Base-by-base conservation (phyloP, 2,113 vertebrate genomes). In the Chinchilla lanigera region DNA sequence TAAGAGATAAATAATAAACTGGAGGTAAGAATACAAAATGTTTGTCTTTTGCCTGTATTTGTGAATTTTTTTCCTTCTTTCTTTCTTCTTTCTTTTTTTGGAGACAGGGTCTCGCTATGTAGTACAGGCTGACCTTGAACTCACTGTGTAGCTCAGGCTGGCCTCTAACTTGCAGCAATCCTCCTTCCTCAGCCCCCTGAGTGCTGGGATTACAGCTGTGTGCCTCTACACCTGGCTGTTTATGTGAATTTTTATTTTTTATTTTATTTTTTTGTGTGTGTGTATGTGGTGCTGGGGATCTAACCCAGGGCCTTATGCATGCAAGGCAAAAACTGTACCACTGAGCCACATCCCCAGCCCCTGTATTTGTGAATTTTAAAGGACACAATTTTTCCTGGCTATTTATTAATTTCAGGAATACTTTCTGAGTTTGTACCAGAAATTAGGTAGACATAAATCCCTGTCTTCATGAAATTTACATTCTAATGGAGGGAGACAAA, bases 1-100 rank as follows among this genome's bases (percentile, higher is more conserved):
- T 86, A 96, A 89, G 9, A 90, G 9, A 50, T 50, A 50, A 98
- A 96, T 93, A 98, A 98, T 8, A 11, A 98, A 98, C 95, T 94
- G 94, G 94, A 98, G 86, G 87, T 97, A 77, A 87, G 90, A 96
- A 75, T 93, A 77, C 52, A 90, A 44, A 94, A 67, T 22, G 16
- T 83, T 61, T 91, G 69, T 81, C 44, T 96, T 61, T 95, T 95
- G 33, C 78, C 20, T 90, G 85, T 33, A 75, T 89, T 38, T 90
- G 41, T 93, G 82, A 95, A 77, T 97, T 96, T 94, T 69, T 69
- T 69, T 33, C 9, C 28, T 26, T 63, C 26, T 63, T 30, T 63
- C 7, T 58, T 58, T 58, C 54, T 6, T 63, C 16, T n/a, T 19
- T n/a, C 17, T 35, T 69, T 69, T n/a, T n/a, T 69, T 69, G 7